A percentile compares a stretch with the other conserved stretches of the same genome.
Conservation (phyloP, 2,888 invertebrate genomes). For the Gasteruption jaculator region DNA sequence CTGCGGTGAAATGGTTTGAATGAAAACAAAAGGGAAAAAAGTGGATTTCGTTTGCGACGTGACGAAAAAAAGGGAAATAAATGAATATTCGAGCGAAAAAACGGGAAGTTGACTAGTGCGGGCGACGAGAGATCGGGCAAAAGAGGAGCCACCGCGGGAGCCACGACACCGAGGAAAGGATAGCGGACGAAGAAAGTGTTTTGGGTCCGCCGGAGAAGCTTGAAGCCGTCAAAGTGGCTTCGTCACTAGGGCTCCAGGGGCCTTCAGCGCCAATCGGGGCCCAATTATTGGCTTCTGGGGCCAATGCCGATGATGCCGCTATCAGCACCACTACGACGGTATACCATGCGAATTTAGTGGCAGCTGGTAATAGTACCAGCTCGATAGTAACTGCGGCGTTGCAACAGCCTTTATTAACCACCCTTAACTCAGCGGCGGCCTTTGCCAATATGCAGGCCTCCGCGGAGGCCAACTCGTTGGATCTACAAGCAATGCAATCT, state of each 20-base stretch:
- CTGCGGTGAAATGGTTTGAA: no score
- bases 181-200: constrained; percentile 21
- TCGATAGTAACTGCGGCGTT: constrained; percentile 46
- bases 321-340: constrained; percentile 37
- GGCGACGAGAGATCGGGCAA: constrained; percentile 1
- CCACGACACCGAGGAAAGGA: constrained; percentile 1
- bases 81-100: neutral
- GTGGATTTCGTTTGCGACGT: no score
- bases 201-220: constrained; percentile 42
- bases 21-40: no score
- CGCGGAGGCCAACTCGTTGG: constrained; percentile 76
- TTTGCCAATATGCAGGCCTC: constrained; percentile 67
- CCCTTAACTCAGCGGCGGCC: constrained; percentile 46
- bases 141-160: constrained; percentile 4
- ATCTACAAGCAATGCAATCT: constrained; percentile 91
- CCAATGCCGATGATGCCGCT: constrained; percentile 38
- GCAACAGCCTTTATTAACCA: constrained; percentile 44
- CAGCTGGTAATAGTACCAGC: constrained; percentile 44
- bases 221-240: constrained; percentile 53
- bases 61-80: neutral
- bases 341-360: constrained; percentile 50
- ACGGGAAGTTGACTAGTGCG: no score
- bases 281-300: constrained; percentile 47
- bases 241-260: constrained; percentile 53
- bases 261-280: constrained; percentile 52